Percentiles rank a stretch among this genome's conserved stretches.
phyloP scores from a whole-genome alignment of 2,888 invertebrate species.

The Uloborus plumipes region DNA sequence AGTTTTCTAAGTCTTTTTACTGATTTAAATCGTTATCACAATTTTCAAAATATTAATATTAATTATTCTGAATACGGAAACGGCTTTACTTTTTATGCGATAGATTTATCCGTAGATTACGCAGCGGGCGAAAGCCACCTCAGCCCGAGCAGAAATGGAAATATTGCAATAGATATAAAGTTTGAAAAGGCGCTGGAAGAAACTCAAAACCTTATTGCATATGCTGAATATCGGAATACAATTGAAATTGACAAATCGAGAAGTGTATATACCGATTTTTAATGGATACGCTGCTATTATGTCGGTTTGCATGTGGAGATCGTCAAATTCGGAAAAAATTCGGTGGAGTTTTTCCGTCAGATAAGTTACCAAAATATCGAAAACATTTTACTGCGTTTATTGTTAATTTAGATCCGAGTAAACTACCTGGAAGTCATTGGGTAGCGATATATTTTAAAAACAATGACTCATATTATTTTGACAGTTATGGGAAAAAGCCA shows the following conservation, averaged over 20 bases:
- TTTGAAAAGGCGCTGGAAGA: not conserved
- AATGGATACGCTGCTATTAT: slow-evolving; percentile 38
- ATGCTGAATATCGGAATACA: slow-evolving; percentile 17
- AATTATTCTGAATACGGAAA: slow-evolving; percentile 10
- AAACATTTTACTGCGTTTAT: slow-evolving; percentile 6
- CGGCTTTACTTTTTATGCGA: slow-evolving; percentile 4
- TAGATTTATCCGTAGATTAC: slow-evolving; percentile 26
- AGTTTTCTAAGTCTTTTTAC: slow-evolving; percentile 33
- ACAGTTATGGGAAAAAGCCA: slow-evolving; percentile 22
- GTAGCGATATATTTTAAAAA: slow-evolving; percentile 17
- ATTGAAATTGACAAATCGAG: slow-evolving; percentile 41
- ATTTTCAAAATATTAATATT: slow-evolving; percentile 26
- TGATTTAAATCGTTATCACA: slow-evolving; percentile 38
- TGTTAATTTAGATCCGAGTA: slow-evolving; percentile 23
- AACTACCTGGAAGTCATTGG: slow-evolving; percentile 37
- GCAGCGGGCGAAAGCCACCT: not conserved
- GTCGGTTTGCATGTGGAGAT: slow-evolving; percentile 25
- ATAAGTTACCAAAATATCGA: not conserved
- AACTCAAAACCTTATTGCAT: slow-evolving; percentile 16
- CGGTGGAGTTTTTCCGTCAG: slow-evolving; percentile 28
- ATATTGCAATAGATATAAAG: slow-evolving; percentile 32
- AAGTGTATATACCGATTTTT: slow-evolving; percentile 31
- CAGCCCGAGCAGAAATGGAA: slow-evolving; percentile 14
- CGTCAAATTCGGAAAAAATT: not conserved
- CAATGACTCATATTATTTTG: slow-evolving; percentile 1